Base-by-base conservation (phyloP, 1,140 invertebrate genomes). In the Gonioctena quinquepunctata region DNA sequence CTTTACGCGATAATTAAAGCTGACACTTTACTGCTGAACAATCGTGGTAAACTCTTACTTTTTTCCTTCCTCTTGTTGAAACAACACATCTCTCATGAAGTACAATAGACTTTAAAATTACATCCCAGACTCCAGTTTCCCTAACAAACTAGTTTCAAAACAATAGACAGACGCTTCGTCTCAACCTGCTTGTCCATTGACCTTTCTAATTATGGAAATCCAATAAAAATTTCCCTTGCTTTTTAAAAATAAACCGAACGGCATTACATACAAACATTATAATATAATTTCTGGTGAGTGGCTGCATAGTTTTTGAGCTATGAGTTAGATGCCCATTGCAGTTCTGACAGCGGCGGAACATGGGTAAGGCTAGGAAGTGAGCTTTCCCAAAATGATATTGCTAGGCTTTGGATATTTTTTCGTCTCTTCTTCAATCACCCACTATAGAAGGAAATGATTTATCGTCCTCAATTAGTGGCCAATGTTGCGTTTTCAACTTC, bases 191-290 rank as follows among this genome's bases (percentile, higher is more conserved):
- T 54, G 52, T 54, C 52, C 52, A 18, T 54, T 54, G 52, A 54
- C 52, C 52, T 54, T 54, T 54, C 52, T 54, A 54, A 54, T 54
- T 54, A 54, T 54, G 52, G 52, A 54, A 54, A 54, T 54, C 18
- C 52, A 54, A 54, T 54, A 54, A 54, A 54, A 54, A 54, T 54
- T 54, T 19, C 19, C 18, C 11, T 54, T 54, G 8, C 52, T 23
- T 23, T 18, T 54, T 13, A 54, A 54, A 54, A 54, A 54, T 54
- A 54, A 54, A 54, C 52, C n/a, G 19, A 54, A 54, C 8, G 52
- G 22, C 52, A 22, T 54, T 54, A 18, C 52, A 54, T 42, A 23
- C 52, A 54, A 54, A 54, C 52, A 54, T 18, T 54, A 54, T 8
- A 18, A 21, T 18, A 54, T 54, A 54, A 54, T 16, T 54, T 54